A percentile compares a stretch with the other conserved stretches of the same genome.
Evolutionary conservation across 2,888 invertebrate genomes (phyloP).

Genomic region (Scaptomyza polygonia): DNA sequence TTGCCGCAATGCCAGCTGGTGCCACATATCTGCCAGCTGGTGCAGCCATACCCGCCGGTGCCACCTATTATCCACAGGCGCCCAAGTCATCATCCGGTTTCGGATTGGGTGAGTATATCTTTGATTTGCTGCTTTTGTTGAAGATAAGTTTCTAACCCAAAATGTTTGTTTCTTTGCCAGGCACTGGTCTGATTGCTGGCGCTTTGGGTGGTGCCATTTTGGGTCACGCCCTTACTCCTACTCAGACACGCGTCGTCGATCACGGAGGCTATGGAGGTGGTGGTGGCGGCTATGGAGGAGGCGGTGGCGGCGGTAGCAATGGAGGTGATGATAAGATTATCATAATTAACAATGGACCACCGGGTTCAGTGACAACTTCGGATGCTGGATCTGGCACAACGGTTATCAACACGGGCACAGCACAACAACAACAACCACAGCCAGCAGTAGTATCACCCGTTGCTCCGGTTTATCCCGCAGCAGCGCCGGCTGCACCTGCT

Average conservation of each 20-base stretch:
- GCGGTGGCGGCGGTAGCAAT: constrained; percentile 41
- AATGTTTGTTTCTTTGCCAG: constrained; percentile 49
- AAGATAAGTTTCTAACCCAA: no score
- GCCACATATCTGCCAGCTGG: constrained; percentile 72
- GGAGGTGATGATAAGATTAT: constrained; percentile 80
- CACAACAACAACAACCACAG: constrained; percentile 22
- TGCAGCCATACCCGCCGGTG: constrained; percentile 62
- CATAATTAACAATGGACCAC: constrained; percentile 84
- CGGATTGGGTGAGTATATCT: constrained; percentile 76
- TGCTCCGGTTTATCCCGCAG: constrained; percentile 3
- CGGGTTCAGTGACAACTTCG: constrained; percentile 80
- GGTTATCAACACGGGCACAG: constrained; percentile 67
- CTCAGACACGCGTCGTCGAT: constrained; percentile 73
- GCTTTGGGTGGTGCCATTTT: constrained; percentile 82
- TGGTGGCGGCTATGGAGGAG: constrained; percentile 43
- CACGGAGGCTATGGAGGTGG: constrained; percentile 47
- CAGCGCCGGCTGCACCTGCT: constrained; percentile 39
- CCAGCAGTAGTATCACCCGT: constrained; percentile 10
- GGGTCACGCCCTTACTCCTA: constrained; percentile 82
- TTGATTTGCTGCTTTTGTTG: not conserved
- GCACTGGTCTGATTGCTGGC: constrained; percentile 82
- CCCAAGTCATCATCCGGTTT: constrained; percentile 78
- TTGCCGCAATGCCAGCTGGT: constrained; percentile 71
- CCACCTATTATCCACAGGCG: constrained; percentile 77
- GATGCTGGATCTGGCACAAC: constrained; percentile 77